Conservation (phyloP, 2,113 vertebrate species). For the Tyto alba region DNA sequence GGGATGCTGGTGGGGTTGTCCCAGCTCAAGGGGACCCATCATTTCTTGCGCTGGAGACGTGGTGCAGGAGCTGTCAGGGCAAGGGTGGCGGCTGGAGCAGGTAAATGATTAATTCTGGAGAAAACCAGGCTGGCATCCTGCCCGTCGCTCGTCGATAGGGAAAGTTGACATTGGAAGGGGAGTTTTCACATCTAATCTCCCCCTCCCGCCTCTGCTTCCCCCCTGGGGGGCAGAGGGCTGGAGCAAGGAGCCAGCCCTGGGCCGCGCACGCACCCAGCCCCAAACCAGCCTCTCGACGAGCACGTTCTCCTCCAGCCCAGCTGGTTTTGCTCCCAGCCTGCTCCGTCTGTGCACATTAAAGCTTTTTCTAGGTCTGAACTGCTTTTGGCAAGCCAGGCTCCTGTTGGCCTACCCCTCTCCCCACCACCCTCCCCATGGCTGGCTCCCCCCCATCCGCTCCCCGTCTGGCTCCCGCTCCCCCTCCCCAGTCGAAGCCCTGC, state of each 20-base stretch:
- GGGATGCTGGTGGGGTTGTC: neutral
- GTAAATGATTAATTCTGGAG: conserved; percentile 28
- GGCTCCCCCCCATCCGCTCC: neutral
- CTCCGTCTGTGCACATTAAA: conserved; percentile 54
- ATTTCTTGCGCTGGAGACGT: accelerated
- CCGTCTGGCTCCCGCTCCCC: conserved; percentile 38
- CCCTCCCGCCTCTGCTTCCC: neutral
- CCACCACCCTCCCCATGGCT: neutral
- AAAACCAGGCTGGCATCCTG: conserved; percentile 6
- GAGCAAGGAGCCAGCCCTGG: neutral
- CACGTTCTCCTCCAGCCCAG: conserved; percentile 45
- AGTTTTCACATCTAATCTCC: neutral
- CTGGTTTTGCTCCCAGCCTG: conserved; percentile 61
- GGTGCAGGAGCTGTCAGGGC: neutral
- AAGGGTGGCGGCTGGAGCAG: neutral
- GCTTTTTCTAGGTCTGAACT: conserved; percentile 46
- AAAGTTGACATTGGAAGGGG: neutral
- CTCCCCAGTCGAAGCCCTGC: conserved; percentile 36
- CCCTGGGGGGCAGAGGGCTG: neutral
- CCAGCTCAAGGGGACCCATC: neutral
- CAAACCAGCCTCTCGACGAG: conserved; percentile 12
- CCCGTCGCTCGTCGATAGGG: neutral
- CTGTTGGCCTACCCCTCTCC: neutral
- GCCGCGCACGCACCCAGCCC: neutral
- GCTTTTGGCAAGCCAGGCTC: conserved; percentile 58